These are phyloP conservation scores for Mastigias papua DNA, from an alignment of 30 jellyfish, hydroid and myxozoan genomes.

Conservation along the genomic window DNA sequence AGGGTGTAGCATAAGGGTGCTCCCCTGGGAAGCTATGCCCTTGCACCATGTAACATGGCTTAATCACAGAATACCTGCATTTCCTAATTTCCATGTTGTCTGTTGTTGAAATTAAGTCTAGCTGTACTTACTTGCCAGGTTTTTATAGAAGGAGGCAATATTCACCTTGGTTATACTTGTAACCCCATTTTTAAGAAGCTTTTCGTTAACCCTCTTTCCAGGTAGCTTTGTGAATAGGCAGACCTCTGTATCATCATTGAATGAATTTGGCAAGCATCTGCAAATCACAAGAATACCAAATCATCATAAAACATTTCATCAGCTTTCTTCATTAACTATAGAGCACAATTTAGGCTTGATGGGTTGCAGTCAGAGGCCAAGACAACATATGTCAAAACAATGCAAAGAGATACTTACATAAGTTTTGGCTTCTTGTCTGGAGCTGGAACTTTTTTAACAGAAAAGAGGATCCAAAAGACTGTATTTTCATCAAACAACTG, in stretches of 20 bases:
- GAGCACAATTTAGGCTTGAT: too few relatives aligned
- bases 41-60: too few relatives aligned
- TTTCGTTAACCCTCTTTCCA: slow-evolving; percentile 84
- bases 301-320: background rate
- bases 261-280: slow-evolving; percentile 82
- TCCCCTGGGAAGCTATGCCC: too few relatives aligned
- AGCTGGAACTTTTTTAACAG: slow-evolving; percentile 82
- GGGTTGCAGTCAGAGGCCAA: background rate
- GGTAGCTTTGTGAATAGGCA: slow-evolving; percentile 86
- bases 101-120: too few relatives aligned
- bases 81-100: too few relatives aligned
- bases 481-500: slow-evolving; percentile 71
- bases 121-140: too few relatives aligned
- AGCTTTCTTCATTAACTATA: too few relatives aligned
- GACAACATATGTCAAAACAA: background rate
- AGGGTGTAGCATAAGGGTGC: too few relatives aligned
- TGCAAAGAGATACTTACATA: slow-evolving; percentile 63
- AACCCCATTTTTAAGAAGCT: slow-evolving; percentile 72
- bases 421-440: slow-evolving; percentile 74
- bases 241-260: slow-evolving; percentile 72
- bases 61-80: too few relatives aligned
- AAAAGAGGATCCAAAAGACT: slow-evolving; percentile 74
- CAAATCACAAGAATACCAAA: background rate
- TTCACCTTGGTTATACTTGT: slow-evolving; percentile 79
- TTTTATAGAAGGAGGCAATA: too few relatives aligned